These are phyloP conservation scores for Nicator chloris DNA, from an alignment of 2,113 vertebrate species.

Conservation along the genomic window DNA sequence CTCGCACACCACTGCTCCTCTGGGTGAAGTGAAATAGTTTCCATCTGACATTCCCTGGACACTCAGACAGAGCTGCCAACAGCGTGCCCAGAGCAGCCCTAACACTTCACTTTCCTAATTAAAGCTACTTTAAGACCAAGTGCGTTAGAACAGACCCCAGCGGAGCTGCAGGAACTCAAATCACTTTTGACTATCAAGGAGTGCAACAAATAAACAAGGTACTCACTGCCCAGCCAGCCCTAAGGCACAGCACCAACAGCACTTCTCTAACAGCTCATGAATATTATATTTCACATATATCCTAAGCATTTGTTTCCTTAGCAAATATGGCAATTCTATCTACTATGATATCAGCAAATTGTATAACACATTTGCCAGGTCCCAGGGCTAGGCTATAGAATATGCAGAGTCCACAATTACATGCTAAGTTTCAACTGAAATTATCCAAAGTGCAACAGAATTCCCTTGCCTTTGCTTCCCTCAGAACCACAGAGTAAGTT, in stretches of 20 bases:
- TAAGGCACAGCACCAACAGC: neutral
- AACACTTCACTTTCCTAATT: neutral
- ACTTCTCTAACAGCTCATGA: neutral
- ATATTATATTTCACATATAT: neutral
- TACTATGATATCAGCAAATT: neutral
- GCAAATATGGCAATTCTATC: neutral
- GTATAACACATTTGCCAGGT: neutral
- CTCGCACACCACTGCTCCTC: neutral
- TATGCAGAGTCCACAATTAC: neutral
- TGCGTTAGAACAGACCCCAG: neutral
- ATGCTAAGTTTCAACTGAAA: neutral
- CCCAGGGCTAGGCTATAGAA: neutral
- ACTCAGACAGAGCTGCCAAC: neutral
- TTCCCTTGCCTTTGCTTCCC: neutral
- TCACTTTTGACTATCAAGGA: neutral
- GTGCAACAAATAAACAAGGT: neutral
- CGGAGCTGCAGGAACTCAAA: neutral
- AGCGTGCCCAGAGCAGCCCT: neutral
- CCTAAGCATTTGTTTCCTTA: neutral
- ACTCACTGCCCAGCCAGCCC: neutral
- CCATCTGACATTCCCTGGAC: accelerated
- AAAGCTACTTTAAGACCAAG: neutral
- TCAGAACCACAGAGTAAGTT: neutral
- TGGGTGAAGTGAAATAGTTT: neutral
- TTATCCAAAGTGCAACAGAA: neutral